Conservation (phyloP, 2,113 vertebrate species). For the Hemiprocne comata region DNA sequence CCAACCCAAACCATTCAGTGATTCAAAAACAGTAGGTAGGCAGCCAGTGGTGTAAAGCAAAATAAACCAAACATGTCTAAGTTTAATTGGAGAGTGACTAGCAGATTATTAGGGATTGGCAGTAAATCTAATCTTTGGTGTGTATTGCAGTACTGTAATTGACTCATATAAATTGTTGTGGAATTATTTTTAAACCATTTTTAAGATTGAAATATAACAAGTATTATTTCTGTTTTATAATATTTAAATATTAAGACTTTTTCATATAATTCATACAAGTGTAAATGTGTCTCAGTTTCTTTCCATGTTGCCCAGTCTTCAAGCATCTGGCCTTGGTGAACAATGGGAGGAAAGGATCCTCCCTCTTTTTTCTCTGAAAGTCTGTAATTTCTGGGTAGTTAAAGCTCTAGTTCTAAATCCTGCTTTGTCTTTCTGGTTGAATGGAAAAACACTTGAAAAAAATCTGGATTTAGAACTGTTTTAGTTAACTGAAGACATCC, state of each 20-base stretch:
- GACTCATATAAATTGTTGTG: neutral
- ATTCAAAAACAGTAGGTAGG: neutral
- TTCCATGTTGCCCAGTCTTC: neutral
- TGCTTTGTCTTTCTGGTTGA: neutral
- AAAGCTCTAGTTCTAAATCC: neutral
- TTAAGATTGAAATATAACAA: neutral
- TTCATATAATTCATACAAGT: neutral
- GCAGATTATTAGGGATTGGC: neutral
- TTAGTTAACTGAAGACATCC: neutral
- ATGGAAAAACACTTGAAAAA: neutral
- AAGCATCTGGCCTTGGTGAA: neutral
- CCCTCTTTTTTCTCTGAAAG: neutral
- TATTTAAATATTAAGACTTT: neutral
- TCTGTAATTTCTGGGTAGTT: accelerated
- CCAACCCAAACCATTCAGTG: neutral
- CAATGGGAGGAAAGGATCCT: accelerated
- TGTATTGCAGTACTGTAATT: neutral
- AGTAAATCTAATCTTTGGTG: neutral
- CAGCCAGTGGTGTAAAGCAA: neutral
- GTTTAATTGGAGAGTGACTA: neutral
- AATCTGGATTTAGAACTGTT: neutral
- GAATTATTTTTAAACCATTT: neutral
- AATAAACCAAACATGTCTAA: neutral
- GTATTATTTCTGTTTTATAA: neutral
- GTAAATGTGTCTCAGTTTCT: neutral